Evolutionary conservation across 2,888 invertebrate species (phyloP).

Genomic region (Lutraria lutraria): DNA sequence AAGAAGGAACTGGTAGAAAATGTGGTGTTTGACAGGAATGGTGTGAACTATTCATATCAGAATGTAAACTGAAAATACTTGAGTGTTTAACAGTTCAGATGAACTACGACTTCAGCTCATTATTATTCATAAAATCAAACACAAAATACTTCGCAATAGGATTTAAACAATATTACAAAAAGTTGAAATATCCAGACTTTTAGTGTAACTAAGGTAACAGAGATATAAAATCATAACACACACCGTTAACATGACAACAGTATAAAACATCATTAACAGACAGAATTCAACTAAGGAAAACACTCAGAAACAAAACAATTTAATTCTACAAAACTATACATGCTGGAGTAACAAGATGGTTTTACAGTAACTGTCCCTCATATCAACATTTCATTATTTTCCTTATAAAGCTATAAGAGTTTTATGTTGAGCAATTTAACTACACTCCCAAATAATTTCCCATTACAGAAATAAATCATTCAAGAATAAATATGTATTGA

Average conservation of each 20-base stretch:
- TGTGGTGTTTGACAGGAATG: neutral
- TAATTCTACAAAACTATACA: neutral
- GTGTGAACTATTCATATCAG: neutral
- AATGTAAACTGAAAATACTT: neutral
- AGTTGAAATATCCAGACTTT: neutral
- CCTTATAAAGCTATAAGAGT: too few relatives aligned
- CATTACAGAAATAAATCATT: too few relatives aligned
- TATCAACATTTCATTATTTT: too few relatives aligned
- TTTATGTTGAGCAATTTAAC: too few relatives aligned
- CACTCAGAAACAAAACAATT: neutral
- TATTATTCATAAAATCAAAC: too few relatives aligned
- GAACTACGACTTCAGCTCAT: neutral
- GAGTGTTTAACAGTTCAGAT: neutral
- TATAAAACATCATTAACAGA: conserved; percentile 13
- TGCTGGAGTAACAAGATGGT: too few relatives aligned
- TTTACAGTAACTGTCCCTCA: too few relatives aligned
- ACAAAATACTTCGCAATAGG: neutral
- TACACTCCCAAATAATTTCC: too few relatives aligned
- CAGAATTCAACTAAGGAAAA: neutral
- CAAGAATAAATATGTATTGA: too few relatives aligned
- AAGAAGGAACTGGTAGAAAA: neutral
- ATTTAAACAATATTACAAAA: neutral
- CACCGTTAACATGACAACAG: neutral
- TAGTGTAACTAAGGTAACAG: neutral
- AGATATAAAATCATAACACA: conserved; percentile 10